phyloP scores from a whole-genome alignment of 2,888 invertebrate genomes.

The Synergus gifuensis region DNA sequence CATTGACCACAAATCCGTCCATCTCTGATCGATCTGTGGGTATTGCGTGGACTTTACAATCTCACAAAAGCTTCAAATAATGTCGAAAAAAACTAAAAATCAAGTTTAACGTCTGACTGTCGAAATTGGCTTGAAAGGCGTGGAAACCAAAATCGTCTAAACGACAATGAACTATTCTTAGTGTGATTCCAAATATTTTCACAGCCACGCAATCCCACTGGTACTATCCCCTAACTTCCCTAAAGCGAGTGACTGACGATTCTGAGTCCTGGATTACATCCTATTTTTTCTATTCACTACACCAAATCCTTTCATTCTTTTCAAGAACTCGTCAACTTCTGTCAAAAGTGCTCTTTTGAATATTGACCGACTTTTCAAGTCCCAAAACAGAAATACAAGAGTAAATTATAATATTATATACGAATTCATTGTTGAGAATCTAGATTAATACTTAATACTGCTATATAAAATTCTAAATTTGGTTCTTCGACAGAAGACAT shows the following conservation, averaged over 20 bases:
- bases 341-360: conserved; percentile 10
- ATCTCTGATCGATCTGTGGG: conserved; percentile 23
- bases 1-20: conserved; percentile 35
- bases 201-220: conserved; percentile 67
- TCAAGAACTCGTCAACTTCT: conserved; percentile 30
- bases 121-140: conserved; percentile 47
- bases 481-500: not conserved
- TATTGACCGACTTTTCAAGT: conserved; percentile 14
- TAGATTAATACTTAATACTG: too few relatives aligned
- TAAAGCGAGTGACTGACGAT: conserved; percentile 50
- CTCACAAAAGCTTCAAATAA: conserved; percentile 32
- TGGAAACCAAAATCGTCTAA: conserved; percentile 48
- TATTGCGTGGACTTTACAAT: not conserved
- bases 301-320: conserved; percentile 23
- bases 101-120: not conserved
- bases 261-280: conserved; percentile 51
- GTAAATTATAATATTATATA: not conserved
- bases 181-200: conserved; percentile 72
- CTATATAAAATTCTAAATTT: too few relatives aligned
- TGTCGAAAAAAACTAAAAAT: conserved; percentile 18
- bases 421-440: too few relatives aligned
- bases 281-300: conserved; percentile 27
- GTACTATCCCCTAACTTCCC: conserved; percentile 46
- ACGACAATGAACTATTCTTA: conserved; percentile 53
- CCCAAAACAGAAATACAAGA: not conserved